Evolutionary conservation across 1,140 invertebrate genomes (phyloP).

Genomic region (Drosophila gunungcola): DNA sequence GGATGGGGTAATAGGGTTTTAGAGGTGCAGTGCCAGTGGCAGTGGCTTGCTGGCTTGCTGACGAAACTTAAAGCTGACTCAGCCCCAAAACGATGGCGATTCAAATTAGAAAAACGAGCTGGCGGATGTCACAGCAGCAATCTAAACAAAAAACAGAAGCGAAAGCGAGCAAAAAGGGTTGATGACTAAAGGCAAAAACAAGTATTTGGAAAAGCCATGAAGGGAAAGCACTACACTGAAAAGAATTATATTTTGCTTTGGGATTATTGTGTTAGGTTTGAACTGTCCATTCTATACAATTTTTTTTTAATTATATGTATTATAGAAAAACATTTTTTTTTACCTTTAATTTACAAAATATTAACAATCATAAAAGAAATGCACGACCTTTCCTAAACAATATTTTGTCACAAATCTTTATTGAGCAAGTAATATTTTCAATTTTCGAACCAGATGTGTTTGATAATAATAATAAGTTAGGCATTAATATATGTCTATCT

Average conservation of each 20-base stretch:
- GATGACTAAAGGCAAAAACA: constrained; percentile 39
- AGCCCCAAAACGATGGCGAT: constrained; percentile 35
- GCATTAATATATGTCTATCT: too few species aligned
- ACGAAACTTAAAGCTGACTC: constrained; percentile 51
- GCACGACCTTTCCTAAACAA: too few species aligned
- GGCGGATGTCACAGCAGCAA: constrained; percentile 40
- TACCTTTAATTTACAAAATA: too few species aligned
- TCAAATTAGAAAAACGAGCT: constrained; percentile 59
- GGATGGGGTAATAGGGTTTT: constrained; percentile 11
- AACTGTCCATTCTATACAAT: too few species aligned
- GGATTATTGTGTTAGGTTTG: too few species aligned
- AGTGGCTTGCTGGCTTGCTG: not conserved
- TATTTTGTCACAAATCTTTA: too few species aligned
- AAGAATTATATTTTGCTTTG: not conserved
- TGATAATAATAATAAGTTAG: too few species aligned
- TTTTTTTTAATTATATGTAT: too few species aligned
- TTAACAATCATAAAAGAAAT: too few species aligned
- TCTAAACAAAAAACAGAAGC: constrained; percentile 33
- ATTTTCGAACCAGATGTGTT: too few species aligned
- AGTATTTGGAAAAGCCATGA: constrained; percentile 13
- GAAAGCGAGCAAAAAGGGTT: constrained; percentile 37
- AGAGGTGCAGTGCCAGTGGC: not conserved
- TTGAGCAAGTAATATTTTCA: too few species aligned
- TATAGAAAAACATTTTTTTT: too few species aligned
- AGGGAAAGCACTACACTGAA: not conserved